A percentile compares a stretch with the other conserved stretches of the same genome.
These are phyloP conservation scores for Entomyzon cyanotis DNA, from an alignment of 2,113 vertebrate species.

Conservation along the genomic window DNA sequence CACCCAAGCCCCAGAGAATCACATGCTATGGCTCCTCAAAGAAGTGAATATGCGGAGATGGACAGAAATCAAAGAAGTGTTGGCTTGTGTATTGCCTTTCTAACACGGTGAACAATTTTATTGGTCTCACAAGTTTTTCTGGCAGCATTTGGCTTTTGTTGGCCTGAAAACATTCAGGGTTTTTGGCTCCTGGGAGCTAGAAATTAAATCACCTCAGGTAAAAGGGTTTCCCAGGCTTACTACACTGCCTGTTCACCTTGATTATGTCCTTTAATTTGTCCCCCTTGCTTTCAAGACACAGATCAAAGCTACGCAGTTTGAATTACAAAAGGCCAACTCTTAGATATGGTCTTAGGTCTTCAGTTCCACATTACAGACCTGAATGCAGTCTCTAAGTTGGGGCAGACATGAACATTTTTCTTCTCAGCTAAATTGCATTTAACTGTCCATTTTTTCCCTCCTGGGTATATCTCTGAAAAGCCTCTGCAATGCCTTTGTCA, in stretches of 20 bases:
- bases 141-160: neutral
- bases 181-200: neutral
- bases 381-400: neutral
- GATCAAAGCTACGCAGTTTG: neutral
- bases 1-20: neutral
- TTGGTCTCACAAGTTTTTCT: neutral
- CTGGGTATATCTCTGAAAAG: neutral
- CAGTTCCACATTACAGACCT: neutral
- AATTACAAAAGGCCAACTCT: neutral
- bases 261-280: neutral
- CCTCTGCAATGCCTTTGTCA: neutral
- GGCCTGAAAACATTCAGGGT: neutral
- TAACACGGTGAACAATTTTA: neutral
- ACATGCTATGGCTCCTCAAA: neutral
- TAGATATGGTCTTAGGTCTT: neutral
- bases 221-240: neutral
- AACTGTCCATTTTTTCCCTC: neutral
- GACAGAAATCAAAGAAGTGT: neutral
- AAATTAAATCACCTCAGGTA: neutral
- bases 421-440: neutral
- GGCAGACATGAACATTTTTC: neutral
- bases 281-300: neutral
- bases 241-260: neutral
- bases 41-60: neutral
- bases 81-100: neutral